These are phyloP conservation scores for Zaprionus camerounensis DNA, from an alignment of 1,140 invertebrate species.

Conservation along the genomic window DNA sequence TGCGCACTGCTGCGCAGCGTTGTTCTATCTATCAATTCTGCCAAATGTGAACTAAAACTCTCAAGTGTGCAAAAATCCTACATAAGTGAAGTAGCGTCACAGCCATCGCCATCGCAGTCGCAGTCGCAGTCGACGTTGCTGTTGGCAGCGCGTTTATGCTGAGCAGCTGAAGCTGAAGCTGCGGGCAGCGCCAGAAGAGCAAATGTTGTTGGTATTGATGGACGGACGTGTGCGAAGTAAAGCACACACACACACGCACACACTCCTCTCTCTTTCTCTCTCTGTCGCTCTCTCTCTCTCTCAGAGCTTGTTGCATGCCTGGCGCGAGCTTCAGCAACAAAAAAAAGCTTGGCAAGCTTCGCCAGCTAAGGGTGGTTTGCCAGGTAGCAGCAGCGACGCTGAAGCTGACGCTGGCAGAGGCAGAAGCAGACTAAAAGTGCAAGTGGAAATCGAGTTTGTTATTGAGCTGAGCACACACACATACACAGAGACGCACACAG, in stretches of 20 bases:
- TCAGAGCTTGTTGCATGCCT: constrained; percentile 71
- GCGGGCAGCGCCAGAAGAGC: constrained; percentile 55
- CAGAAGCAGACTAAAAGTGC: constrained; percentile 38
- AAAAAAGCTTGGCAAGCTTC: constrained; percentile 48
- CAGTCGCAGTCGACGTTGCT: constrained; percentile 7
- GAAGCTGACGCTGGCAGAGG: not conserved
- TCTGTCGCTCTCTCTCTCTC: not conserved
- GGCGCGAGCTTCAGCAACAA: constrained; percentile 38
- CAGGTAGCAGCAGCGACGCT: constrained; percentile 29
- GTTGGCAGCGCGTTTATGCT: constrained; percentile 61
- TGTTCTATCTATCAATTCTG: constrained; percentile 74
- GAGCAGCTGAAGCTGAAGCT: constrained; percentile 59
- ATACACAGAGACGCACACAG: constrained; percentile 16
- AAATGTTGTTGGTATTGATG: constrained; percentile 57
- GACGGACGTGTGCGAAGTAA: constrained; percentile 14
- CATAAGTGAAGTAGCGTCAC: constrained; percentile 69
- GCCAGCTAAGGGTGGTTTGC: constrained; percentile 57
- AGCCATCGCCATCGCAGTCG: not conserved
- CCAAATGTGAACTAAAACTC: constrained; percentile 80
- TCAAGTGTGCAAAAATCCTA: constrained; percentile 79
- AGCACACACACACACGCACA: not conserved
- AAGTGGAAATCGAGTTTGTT: constrained; percentile 33
- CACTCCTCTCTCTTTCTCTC: not conserved
- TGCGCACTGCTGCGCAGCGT: constrained; percentile 43
- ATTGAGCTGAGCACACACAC: constrained; percentile 10